Evolutionary conservation across 1,140 invertebrate genomes (phyloP), one percentile per base, ranked within the genome.

Genomic region (Bombus soroeensis): DNA sequence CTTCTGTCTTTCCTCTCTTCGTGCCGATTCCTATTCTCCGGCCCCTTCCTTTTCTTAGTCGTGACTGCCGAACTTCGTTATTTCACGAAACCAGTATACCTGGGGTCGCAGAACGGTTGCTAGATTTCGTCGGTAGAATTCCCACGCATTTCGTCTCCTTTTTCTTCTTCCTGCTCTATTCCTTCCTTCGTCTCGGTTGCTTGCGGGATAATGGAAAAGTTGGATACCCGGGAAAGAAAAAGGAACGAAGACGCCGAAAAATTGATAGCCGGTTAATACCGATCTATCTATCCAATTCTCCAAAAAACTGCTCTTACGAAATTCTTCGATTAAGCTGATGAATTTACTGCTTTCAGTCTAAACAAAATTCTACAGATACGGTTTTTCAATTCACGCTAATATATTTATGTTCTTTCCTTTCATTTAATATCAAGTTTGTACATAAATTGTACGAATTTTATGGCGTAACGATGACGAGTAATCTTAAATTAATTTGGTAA

Each of bases 171-270:
- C n/a, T 22, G 6, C 5, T 64, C 39, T 57, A 25, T 34, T 28
- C n/a, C 6, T 22, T 28, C 47, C 22, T 70, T 66, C 64, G 32
- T 62, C 28, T 62, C 41, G 47, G 3, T 8, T n/a, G 78, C 59
- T 59, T 39, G 64, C 53, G 43, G 74, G 83, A 88, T 89, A 88
- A 88, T 82, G 88, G 83, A 79, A 86, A 86, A 88, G 87, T 89
- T 86, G 53, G 83, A 59, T 82, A 86, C 34, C 74, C 37, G 25
- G 32, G 34, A 2, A 47, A 28, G 68, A 84, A 83, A 71, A 80
- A 76, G 66, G 80, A 73, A 80, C 41, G 79, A 43, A 78, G 32
- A n/a, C 37, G 75, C 34, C 32, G 87, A 76, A 74, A 88, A 83
- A 87, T 87, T 87, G 87, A 88, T 87, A 87, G 79, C 57, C 32